These are phyloP conservation scores for Cinclus cinclus DNA, from an alignment of 2,113 vertebrate genomes.

Conservation along the genomic window DNA sequence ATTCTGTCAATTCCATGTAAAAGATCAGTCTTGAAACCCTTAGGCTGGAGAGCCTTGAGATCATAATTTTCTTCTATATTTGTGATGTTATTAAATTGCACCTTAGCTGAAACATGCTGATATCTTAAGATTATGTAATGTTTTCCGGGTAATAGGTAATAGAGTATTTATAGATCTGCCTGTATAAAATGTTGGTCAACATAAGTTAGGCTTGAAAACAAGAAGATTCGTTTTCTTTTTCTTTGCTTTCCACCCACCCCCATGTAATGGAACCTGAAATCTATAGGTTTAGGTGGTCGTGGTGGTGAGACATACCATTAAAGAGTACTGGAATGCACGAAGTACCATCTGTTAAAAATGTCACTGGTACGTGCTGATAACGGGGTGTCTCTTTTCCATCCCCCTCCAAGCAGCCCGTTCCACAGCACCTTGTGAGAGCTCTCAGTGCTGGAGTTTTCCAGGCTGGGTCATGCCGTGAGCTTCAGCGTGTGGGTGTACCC, in stretches of 20 bases:
- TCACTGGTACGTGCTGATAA: neutral
- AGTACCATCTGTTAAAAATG: neutral
- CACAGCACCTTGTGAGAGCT: neutral
- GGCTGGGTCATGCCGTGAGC: neutral
- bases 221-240: neutral
- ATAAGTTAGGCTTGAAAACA: neutral
- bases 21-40: neutral
- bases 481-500: rapidly evolving
- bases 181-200: neutral
- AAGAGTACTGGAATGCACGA: neutral
- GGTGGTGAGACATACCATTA: neutral
- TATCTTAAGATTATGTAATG: neutral
- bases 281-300: neutral
- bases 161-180: neutral
- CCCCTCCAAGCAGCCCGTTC: neutral
- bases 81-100: neutral
- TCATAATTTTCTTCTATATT: neutral
- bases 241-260: rapidly evolving
- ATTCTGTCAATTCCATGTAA: neutral
- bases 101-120: neutral
- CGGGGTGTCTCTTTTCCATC: neutral
- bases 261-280: neutral
- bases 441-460: neutral
- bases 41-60: neutral
- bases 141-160: neutral